Base-by-base conservation (phyloP, 2,888 invertebrate genomes). In the Dasysyrphus tricinctus region DNA sequence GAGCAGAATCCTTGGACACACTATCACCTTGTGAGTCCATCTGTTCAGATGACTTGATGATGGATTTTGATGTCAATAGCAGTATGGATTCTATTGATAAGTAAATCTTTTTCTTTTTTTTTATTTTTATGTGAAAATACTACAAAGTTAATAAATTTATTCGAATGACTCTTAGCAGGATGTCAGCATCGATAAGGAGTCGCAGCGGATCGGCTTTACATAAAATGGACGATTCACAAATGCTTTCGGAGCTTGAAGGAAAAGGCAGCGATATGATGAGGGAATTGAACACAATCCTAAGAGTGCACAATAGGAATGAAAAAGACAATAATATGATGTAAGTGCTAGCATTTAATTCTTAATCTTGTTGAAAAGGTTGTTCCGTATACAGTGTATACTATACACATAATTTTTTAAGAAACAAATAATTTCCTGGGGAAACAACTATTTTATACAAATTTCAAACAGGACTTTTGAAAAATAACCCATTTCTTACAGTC, bases 1-100 rank as follows among this genome's bases (percentile, higher is more conserved):
- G 95, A 42, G 95, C 96, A 7, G 95, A 95, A 5, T 97, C 97
- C 0, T 92, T 97, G 86, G 97, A 97, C 90, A 97, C 97, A 0
- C 92, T 97, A 78, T 97, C 97, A n/a, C 95, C 96, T 3, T 96
- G 96, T 89, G 96, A 96, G 88, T 97, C 97, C 88, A 95, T 97
- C 80, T 96, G 96, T 51, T 97, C 97, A 6, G 97, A 97, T 90
- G 97, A 97, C 92, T 94, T 97, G 83, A 97, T 97, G 95, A 95
- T 97, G 94, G 97, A 97, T 93, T 97, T 96, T 90, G 97, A 97
- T 88, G 90, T 91, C 39, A 93, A 91, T 79, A 93, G 93, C 88
- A 93, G 93, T 77, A 90, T 93, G 76, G 93, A 93, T 88, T 93
- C 93, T 16, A 92, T 93, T 67, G 92, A 93, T 85, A 91, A 90